phyloP scores from a whole-genome alignment of 2,888 invertebrate species.

The Cephus pygmeus region DNA sequence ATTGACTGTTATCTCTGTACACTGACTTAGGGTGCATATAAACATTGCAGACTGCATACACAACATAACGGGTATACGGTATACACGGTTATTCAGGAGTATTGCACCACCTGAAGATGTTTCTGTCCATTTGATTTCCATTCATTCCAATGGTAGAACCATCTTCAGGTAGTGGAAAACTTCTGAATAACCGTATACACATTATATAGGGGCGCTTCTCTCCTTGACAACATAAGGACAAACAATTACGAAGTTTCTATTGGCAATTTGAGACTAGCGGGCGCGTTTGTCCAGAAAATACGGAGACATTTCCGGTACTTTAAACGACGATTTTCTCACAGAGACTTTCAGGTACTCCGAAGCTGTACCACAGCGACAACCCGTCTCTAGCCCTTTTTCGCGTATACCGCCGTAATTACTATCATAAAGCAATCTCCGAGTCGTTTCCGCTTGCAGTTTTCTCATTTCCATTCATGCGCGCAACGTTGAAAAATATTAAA shows the following conservation, averaged over 20 bases:
- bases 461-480: conserved; percentile 4
- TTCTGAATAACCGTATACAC: too few species aligned
- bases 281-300: conserved; percentile 41
- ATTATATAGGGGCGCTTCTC: background rate
- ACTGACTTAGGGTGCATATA: background rate
- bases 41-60: background rate
- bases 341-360: background rate
- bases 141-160: too few species aligned
- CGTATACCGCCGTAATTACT: conserved; percentile 38
- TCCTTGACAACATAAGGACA: conserved; percentile 5
- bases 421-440: conserved; percentile 40
- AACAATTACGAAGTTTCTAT: conserved; percentile 54
- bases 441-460: conserved; percentile 22
- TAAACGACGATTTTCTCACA: background rate
- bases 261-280: conserved; percentile 45
- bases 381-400: conserved; percentile 2
- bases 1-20: background rate
- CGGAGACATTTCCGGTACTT: conserved; percentile 19
- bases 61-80: too few species aligned
- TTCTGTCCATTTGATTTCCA: too few species aligned
- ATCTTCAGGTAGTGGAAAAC: too few species aligned
- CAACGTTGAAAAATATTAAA: background rate
- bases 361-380: background rate
- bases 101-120: too few species aligned
- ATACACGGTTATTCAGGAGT: too few species aligned